Evolutionary conservation across 2,888 invertebrate species (phyloP).

Genomic region (Mimachlamys varia): DNA sequence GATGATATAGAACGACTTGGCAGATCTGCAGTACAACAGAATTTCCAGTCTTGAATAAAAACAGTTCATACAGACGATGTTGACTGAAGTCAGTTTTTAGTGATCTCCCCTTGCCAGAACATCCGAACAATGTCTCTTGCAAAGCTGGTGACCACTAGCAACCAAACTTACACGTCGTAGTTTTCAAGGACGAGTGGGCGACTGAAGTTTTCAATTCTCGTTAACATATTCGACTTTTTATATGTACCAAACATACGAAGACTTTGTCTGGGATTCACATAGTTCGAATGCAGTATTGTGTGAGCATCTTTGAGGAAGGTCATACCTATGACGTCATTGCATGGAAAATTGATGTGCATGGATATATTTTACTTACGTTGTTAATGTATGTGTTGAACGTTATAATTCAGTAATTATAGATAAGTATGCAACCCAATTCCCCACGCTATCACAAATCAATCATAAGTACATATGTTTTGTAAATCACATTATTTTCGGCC

Average conservation of each 20-base stretch:
- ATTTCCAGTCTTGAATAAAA: background rate
- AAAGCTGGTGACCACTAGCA: background rate
- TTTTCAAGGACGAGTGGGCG: background rate
- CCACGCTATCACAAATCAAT: too few species aligned
- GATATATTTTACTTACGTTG: background rate
- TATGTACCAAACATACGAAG: background rate
- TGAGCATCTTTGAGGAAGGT: background rate
- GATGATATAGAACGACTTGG: background rate
- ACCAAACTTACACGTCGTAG: background rate
- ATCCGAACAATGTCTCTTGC: background rate
- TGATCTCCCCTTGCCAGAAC: background rate
- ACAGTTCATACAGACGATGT: background rate
- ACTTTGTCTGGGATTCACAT: background rate
- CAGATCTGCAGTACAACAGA: background rate
- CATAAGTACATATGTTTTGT: too few species aligned
- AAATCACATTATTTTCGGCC: too few species aligned
- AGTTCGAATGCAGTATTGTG: background rate
- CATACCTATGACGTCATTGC: background rate
- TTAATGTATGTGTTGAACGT: background rate
- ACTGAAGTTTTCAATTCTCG: background rate
- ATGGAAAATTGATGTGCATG: background rate
- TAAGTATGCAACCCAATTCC: too few species aligned
- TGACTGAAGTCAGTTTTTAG: background rate
- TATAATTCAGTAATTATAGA: background rate
- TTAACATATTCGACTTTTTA: background rate